Base-by-base conservation (phyloP, 2,113 vertebrate species). In the Elgaria multicarinata region DNA sequence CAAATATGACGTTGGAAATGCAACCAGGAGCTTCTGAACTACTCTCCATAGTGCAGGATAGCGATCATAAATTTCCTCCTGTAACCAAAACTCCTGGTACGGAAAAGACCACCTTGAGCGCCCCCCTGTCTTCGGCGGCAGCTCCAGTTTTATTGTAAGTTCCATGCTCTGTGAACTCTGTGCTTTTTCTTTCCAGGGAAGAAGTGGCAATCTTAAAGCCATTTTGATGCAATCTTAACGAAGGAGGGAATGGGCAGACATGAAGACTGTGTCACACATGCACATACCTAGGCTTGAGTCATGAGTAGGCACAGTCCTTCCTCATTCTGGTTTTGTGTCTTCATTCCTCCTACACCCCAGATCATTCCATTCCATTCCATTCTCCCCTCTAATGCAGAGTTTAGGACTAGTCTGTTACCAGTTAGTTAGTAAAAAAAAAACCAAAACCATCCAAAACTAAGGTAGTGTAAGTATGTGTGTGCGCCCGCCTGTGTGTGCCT, bases 231-330 rank as follows among this genome's bases (percentile, higher is more conserved):
- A 75, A 6, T 1, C 44, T 1, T 82, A 46, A 31, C 83, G 44
- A 28, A 3, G 44, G 85, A 20, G 85, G 80, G 42, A 20, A 2
- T 0, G 0, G 39, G 50, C 86, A 42, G 1, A 26, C 3, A n/a
- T 13, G 6, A 55, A 87, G 12, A 36, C 66, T 1, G 13, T 26
- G 46, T n/a, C 13, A 20, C 42, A 62, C 67, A 33, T 3, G 36
- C 69, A 71, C 39, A 74, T 16, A 74, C n/a, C 44, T 20, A 39
- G 0, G 20, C 12, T 39, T 44, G 39, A 76, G 26, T 46, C 39
- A 50, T 9, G 44, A 46, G 9, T 46, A 31, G 22, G 16, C 39
- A 44, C 6, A 24, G 20, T 8, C 2, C 1, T 44, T 75, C 36
- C 39, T 75, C n/a, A 36, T 72, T 14, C 36, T 72, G 12, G 71